Evolutionary conservation across 2,797 vertebrate genomes (phyloP).

Genomic region (Moxostoma hubbsi): DNA sequence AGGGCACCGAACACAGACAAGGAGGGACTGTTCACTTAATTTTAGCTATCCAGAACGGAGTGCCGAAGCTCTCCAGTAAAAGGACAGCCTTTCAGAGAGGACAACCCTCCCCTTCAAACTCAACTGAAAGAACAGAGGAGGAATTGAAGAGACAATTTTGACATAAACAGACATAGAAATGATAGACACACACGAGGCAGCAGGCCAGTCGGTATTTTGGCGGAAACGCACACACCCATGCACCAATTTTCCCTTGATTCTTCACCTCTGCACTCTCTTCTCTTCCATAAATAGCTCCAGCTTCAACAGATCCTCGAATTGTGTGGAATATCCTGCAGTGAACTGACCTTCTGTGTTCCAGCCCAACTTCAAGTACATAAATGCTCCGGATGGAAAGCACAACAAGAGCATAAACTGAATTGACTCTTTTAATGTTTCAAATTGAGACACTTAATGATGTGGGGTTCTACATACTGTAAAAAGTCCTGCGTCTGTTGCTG

Average conservation of each 20-base stretch:
- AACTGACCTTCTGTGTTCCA: slow-evolving; percentile 22
- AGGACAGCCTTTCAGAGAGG: slow-evolving; percentile 70
- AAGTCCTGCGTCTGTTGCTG: not conserved
- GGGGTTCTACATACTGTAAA: not conserved
- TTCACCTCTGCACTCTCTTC: slow-evolving; percentile 36
- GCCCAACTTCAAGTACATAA: not conserved
- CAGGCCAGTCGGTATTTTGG: slow-evolving; percentile 44
- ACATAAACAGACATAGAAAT: slow-evolving; percentile 35
- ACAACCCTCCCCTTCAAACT: slow-evolving; percentile 62
- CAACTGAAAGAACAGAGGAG: slow-evolving; percentile 72
- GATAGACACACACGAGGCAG: slow-evolving; percentile 29
- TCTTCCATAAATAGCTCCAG: slow-evolving; percentile 68
- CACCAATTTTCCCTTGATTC: slow-evolving; percentile 42
- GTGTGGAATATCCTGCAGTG: slow-evolving; percentile 53
- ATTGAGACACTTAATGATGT: not conserved
- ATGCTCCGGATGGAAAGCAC: slow-evolving; percentile 8
- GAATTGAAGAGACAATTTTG: slow-evolving; percentile 69
- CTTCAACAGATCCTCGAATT: slow-evolving; percentile 69
- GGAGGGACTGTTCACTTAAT: slow-evolving; percentile 72
- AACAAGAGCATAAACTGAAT: not conserved
- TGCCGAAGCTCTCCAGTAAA: slow-evolving; percentile 68
- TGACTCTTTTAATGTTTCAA: not conserved
- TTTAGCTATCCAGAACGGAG: slow-evolving; percentile 68
- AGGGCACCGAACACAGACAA: slow-evolving; percentile 64
- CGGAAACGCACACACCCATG: slow-evolving; percentile 11